Evolutionary conservation across 2,888 invertebrate species (phyloP), one percentile per base, ranked within the genome.

Genomic region (Lepeophtheirus nordmannii): DNA sequence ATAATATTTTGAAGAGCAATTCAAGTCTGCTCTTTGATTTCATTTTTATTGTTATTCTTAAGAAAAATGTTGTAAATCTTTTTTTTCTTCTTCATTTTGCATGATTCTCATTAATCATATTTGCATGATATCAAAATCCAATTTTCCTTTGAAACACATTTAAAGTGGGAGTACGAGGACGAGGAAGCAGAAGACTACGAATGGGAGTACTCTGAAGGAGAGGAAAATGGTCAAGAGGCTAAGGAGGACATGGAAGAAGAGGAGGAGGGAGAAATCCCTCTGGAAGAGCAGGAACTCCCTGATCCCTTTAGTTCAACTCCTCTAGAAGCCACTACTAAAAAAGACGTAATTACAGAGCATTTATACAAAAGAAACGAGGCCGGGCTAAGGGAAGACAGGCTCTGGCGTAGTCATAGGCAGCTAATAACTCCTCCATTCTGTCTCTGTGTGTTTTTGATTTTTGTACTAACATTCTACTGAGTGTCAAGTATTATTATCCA

Each of bases 211-310:
- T 59, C 58, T 37, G 46, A 66, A 20, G 58, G 67, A 10, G 69
- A 70, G 41, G 62, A 40, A 62, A 67, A 62, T 46, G 66, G 67
- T 30, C 58, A 53, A 60, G 65, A 62, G 37, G 14, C 17, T 14
- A 39, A 66, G 8, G 73, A 5, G 5, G 58, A 14, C 58, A 23
- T 72, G 86, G 86, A 71, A 82, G 85, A 69, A n/a, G 63, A 62
- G 5, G 53, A 67, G 22, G 62, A 67, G 30, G 14, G 11, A 14
- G 38, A 23, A 38, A 17, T 61, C 14, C 38, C 37, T n/a, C 46
- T 62, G 1, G 63, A 62, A 14, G 63, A 62, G 14, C 37, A 38
- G n/a, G 63, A 62, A 8, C 17, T 62, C 7, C 63, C 63, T 11
- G 63, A 62, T 62, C 63, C 63, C 22, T 62, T 62, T 39, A 62